Percentiles rank a stretch among this genome's conserved stretches.
phyloP scores from a whole-genome alignment of 2,888 invertebrate genomes.

The Nomada lathburiana region DNA sequence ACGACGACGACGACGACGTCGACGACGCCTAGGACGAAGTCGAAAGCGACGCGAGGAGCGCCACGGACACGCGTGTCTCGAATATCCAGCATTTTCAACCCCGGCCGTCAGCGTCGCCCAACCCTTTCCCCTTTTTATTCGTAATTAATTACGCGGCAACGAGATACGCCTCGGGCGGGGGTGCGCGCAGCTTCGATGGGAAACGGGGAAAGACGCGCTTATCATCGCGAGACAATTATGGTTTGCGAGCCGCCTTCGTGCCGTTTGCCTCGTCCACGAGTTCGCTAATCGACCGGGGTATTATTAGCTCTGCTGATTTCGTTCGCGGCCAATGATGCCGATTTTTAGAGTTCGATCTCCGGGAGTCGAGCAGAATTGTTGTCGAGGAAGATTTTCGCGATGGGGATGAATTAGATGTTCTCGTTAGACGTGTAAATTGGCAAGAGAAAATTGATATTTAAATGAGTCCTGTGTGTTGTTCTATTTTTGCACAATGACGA shows the following conservation, averaged over 20 bases:
- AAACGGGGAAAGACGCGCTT: slow-evolving; percentile 18
- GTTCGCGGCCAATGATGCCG: neutral
- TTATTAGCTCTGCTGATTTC: slow-evolving; percentile 38
- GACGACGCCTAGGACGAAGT: slow-evolving; percentile 4
- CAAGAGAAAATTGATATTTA: too few relatives aligned
- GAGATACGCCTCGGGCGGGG: slow-evolving; percentile 8
- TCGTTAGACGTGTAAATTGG: too few relatives aligned
- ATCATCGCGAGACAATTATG: slow-evolving; percentile 47
- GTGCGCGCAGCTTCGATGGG: neutral
- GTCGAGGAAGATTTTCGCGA: neutral
- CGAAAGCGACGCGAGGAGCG: slow-evolving; percentile 5
- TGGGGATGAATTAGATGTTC: neutral
- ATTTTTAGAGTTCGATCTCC: slow-evolving; percentile 18
- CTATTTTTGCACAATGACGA: too few relatives aligned
- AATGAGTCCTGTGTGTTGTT: too few relatives aligned
- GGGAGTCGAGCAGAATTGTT: neutral
- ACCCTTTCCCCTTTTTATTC: slow-evolving; percentile 18
- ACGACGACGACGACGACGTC: slow-evolving; percentile 9
- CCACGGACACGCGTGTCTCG: slow-evolving; percentile 24
- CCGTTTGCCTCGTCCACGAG: neutral
- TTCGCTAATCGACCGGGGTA: slow-evolving; percentile 35
- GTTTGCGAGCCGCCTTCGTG: slow-evolving; percentile 12
- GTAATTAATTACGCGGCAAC: slow-evolving; percentile 53
- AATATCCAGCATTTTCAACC: slow-evolving; percentile 52
- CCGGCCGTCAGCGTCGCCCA: neutral